These are phyloP conservation scores for Siniperca knerii DNA, from an alignment of 2,113 vertebrate genomes.

Conservation along the genomic window DNA sequence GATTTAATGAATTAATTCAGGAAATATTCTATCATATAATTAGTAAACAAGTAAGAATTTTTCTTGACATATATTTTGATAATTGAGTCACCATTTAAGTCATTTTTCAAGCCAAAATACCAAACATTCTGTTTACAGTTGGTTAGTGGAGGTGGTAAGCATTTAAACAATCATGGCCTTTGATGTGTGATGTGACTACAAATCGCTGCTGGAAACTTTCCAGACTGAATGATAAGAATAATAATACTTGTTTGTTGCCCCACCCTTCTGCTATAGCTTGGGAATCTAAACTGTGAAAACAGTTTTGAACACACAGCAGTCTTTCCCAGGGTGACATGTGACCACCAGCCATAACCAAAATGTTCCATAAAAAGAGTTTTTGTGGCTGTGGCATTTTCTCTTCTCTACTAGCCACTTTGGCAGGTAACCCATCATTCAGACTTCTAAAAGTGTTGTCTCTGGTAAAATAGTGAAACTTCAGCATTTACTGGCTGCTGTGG, in stretches of 20 bases:
- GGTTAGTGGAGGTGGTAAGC: too few relatives aligned
- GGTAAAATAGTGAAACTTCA: neutral
- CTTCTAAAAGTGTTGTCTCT: neutral
- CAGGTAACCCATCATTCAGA: neutral
- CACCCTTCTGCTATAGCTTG: neutral
- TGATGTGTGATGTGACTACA: too few relatives aligned
- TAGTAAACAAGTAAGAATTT: neutral
- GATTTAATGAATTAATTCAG: neutral
- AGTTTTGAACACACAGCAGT: neutral
- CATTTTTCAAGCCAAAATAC: too few relatives aligned
- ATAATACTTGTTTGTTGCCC: neutral
- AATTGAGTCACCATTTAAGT: neutral
- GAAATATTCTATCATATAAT: neutral
- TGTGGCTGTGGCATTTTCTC: slow-evolving; percentile 8
- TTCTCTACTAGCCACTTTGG: neutral
- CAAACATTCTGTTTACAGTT: neutral
- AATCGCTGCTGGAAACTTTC: too few relatives aligned
- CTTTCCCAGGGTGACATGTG: slow-evolving; percentile 4
- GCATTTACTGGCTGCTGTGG: neutral
- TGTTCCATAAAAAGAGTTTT: slow-evolving; percentile 8
- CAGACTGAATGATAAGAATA: too few relatives aligned
- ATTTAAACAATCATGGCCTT: too few relatives aligned
- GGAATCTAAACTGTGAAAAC: neutral
- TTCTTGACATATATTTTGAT: too few relatives aligned
- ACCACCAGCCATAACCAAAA: neutral